phyloP scores from a whole-genome alignment of 2,113 vertebrate species.

The Salvelinus namaycush region DNA sequence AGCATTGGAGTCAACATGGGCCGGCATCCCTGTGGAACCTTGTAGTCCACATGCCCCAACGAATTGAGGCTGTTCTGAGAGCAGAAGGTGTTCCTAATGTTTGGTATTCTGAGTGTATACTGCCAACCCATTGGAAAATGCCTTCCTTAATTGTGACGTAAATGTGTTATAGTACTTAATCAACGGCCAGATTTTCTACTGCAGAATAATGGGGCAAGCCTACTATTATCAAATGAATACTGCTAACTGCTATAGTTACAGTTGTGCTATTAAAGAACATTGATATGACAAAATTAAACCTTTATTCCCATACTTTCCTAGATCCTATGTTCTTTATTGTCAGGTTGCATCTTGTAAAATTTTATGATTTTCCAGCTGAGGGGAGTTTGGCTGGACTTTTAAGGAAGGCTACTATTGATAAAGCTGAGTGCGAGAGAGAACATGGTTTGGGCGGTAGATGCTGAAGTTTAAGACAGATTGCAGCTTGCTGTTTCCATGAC shows the following conservation, averaged over 20 bases:
- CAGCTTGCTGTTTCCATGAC: constrained; percentile 28
- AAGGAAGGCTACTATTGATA: no score
- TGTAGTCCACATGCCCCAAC: no score
- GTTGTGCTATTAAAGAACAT: no score
- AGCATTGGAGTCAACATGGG: no score
- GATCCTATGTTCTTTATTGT: not conserved
- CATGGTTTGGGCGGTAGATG: constrained; percentile 4
- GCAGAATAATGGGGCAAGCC: not conserved
- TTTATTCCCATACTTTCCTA: not conserved
- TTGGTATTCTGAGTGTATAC: no score
- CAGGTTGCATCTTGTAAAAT: not conserved
- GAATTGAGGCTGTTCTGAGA: no score
- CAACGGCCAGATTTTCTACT: not conserved
- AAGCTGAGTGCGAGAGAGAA: not conserved
- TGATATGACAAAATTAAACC: not conserved
- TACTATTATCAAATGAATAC: no score
- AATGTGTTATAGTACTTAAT: not conserved
- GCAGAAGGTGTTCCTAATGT: no score
- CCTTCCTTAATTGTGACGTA: no score
- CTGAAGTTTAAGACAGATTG: constrained; percentile 27
- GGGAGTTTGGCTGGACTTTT: not conserved
- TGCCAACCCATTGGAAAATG: no score
- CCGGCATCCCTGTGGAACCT: no score
- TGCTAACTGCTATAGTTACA: no score
- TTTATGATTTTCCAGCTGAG: not conserved